A percentile compares a stretch with the other conserved stretches of the same genome.
phyloP scores from a whole-genome alignment of 2,888 invertebrate genomes.

The Metalampra italica region DNA sequence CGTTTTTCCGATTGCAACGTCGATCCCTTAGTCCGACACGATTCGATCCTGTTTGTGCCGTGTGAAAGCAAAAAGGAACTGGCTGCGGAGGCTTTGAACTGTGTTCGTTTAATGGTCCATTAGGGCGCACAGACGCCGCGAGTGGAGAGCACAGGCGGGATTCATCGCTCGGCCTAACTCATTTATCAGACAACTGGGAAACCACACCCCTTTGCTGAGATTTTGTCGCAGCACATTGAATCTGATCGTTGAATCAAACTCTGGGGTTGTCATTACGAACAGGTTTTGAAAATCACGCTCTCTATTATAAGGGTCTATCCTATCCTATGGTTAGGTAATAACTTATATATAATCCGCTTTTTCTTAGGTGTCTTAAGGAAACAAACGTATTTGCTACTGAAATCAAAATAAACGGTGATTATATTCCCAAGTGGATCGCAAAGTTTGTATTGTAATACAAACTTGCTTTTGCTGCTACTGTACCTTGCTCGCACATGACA shows the following conservation, averaged over 20 bases:
- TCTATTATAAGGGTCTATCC: too few species aligned
- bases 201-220: not conserved
- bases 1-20: not conserved
- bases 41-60: not conserved
- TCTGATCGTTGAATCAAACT: not conserved
- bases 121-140: slow-evolving; percentile 11
- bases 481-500: too few species aligned
- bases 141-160: not conserved
- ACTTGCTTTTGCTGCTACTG: too few species aligned
- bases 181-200: slow-evolving; percentile 2
- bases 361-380: too few species aligned
- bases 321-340: too few species aligned
- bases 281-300: too few species aligned
- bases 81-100: slow-evolving; percentile 18
- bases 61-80: slow-evolving; percentile 6
- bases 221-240: not conserved
- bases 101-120: slow-evolving; percentile 29
- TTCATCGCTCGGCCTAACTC: slow-evolving; percentile 6
- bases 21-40: not conserved
- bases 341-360: too few species aligned
- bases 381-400: too few species aligned
- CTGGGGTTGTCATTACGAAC: too few species aligned
- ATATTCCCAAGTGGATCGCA: too few species aligned
- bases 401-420: too few species aligned
- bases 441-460: too few species aligned